phyloP scores from a whole-genome alignment of 53 echinoderm and acorn worm genomes.

The Henricia sp. region DNA sequence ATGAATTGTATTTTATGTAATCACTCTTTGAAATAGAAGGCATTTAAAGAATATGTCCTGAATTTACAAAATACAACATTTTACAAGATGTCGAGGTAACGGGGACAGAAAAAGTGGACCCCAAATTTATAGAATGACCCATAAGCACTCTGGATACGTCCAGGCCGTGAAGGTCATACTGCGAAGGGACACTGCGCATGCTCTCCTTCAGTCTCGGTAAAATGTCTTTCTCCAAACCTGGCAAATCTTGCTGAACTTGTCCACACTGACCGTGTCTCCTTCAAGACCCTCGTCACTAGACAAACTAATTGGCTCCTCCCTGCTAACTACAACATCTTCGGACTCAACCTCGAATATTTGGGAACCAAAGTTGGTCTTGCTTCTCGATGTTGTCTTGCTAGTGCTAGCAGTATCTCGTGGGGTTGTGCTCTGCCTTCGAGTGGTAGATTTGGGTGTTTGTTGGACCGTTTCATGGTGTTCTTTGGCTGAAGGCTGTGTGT shows the following conservation, averaged over 20 bases:
- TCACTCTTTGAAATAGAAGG: too few species aligned
- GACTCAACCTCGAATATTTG: slow-evolving; percentile 48
- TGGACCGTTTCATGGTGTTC: background rate
- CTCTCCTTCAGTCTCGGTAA: too few species aligned
- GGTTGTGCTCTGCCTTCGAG: background rate
- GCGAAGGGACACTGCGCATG: too few species aligned
- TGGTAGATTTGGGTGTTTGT: too few species aligned
- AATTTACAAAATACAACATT: too few species aligned
- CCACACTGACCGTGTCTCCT: slow-evolving; percentile 64
- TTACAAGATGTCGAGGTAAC: too few species aligned
- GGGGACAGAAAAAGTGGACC: too few species aligned
- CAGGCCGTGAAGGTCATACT: background rate
- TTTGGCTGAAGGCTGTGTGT: too few species aligned
- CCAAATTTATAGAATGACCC: too few species aligned
- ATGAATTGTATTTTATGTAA: too few species aligned
- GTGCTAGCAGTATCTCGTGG: background rate
- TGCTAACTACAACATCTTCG: slow-evolving; percentile 54
- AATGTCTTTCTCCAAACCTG: slow-evolving; percentile 49
- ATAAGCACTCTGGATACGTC: too few species aligned
- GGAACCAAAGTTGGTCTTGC: background rate
- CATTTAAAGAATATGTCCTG: too few species aligned
- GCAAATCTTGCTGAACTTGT: slow-evolving; percentile 78
- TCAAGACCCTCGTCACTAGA: slow-evolving; percentile 38
- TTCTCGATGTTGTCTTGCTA: background rate
- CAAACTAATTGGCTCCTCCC: background rate